Evolutionary conservation across 2,888 invertebrate species (phyloP).

Genomic region (Tetragonisca angustula): DNA sequence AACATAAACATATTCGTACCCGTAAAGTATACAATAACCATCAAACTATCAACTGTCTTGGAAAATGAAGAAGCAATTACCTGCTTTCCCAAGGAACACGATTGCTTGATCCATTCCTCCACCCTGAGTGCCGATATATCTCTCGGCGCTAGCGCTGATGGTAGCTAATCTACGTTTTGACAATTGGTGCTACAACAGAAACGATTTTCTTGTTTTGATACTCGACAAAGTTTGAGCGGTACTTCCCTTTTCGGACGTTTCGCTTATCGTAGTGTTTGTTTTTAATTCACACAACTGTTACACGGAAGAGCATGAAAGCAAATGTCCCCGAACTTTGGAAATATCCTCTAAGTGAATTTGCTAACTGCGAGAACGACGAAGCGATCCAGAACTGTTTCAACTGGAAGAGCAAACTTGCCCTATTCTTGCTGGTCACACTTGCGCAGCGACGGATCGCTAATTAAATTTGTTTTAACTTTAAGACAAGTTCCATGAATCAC

Average conservation of each 20-base stretch:
- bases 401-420: constrained; percentile 1
- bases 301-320: not conserved
- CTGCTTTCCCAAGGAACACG: constrained; percentile 94
- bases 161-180: constrained; percentile 90
- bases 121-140: constrained; percentile 98
- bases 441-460: not conserved
- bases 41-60: not conserved
- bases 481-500: not conserved
- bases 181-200: constrained; percentile 61
- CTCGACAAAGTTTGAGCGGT: not conserved
- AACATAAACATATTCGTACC: not conserved
- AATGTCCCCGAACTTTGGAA: not conserved
- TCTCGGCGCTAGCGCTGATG: constrained; percentile 95
- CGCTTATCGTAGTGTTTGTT: not conserved
- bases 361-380: constrained; percentile 20
- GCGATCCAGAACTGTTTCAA: not conserved
- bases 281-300: not conserved
- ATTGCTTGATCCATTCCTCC: constrained; percentile 99
- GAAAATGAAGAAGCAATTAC: constrained; percentile 75
- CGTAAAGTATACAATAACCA: not conserved
- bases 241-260: not conserved
- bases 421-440: constrained; percentile 10
- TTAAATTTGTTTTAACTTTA: constrained; percentile 13
- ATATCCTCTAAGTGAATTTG: not conserved
- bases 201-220: not conserved